A percentile compares a stretch with the other conserved stretches of the same genome.
phyloP scores from a whole-genome alignment of 2,113 vertebrate genomes.

The Progne subis region DNA sequence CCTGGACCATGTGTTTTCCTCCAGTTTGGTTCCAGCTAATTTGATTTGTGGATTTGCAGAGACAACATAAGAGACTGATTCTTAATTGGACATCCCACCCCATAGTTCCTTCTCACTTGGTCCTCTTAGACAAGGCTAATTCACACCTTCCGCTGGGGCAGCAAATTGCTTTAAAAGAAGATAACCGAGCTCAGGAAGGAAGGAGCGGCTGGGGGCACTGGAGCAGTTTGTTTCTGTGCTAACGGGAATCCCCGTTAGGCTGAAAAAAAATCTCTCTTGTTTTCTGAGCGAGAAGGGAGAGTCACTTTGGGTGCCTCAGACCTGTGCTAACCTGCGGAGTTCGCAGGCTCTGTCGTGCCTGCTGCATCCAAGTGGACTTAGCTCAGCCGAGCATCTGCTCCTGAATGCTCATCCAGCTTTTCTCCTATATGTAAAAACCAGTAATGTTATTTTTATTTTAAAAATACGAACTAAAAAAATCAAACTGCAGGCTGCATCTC shows the following conservation, averaged over 20 bases:
- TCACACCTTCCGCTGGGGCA: neutral
- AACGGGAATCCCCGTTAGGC: neutral
- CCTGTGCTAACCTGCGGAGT: neutral
- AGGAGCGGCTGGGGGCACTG: neutral
- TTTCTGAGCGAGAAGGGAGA: neutral
- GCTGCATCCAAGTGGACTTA: neutral
- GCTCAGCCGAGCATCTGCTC: accelerated
- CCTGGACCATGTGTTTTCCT: neutral
- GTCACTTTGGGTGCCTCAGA: neutral
- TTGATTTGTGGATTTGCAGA: neutral
- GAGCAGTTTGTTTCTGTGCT: neutral
- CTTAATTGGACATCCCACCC: neutral
- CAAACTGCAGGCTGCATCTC: neutral
- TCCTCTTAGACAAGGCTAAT: neutral
- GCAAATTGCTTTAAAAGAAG: neutral
- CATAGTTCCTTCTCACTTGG: neutral
- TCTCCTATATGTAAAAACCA: neutral
- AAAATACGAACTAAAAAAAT: neutral
- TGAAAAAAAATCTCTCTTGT: neutral
- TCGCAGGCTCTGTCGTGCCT: accelerated
- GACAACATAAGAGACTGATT: neutral
- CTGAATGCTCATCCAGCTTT: neutral
- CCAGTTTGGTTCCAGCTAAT: neutral
- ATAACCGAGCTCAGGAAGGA: neutral
- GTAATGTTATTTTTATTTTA: neutral